Evolutionary conservation across 1,140 invertebrate genomes (phyloP), one percentile per base, ranked within the genome.

Genomic region (Oncopodura yosiiana): DNA sequence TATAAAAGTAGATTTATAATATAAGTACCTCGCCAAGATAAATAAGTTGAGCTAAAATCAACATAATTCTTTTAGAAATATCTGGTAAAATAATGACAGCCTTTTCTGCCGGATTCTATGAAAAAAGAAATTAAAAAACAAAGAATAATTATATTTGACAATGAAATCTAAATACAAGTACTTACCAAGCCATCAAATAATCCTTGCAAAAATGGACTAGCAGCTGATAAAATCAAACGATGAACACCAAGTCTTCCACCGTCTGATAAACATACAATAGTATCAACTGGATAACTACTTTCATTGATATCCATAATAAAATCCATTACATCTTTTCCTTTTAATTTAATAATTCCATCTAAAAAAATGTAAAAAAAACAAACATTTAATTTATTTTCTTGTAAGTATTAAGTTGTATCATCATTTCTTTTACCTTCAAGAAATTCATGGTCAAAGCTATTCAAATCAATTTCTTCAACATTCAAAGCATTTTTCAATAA

Each of bases 191-290:
- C 48, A 1, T 9, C 38, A 16, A 61, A 56, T 9, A 61, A 39
- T 0, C 27, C 5, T 19, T 23, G 44, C 19, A 63, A 30, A 43
- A 61, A 63, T 2, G 43, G 32, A 1, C 58, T 61, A 9, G 51
- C 58, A 3, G 58, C 50, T 2, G 58, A 26, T 4, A 63, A 21
- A 2, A 63, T 59, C 4, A 63, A 34, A 1, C 62, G 54, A 46
- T 63, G 62, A 19, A 46, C 45, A 8, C 62, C 59, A 23, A 63
- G 16, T 29, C 42, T 58, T 23, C 62, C 62, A n/a, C n/a, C n/a
- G 34, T 63, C 62, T 1, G 37, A 11, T n/a, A 56, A 55, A 12
- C 43, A 26, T 1, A 58, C n/a, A 18, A 62, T 36, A 18, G 49
- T 57, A 29, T 63, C 61, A 4, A 52, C 29, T n/a, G 49, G 44